phyloP scores from a whole-genome alignment of 2,888 invertebrate species.

The Artemia sinica region DNA sequence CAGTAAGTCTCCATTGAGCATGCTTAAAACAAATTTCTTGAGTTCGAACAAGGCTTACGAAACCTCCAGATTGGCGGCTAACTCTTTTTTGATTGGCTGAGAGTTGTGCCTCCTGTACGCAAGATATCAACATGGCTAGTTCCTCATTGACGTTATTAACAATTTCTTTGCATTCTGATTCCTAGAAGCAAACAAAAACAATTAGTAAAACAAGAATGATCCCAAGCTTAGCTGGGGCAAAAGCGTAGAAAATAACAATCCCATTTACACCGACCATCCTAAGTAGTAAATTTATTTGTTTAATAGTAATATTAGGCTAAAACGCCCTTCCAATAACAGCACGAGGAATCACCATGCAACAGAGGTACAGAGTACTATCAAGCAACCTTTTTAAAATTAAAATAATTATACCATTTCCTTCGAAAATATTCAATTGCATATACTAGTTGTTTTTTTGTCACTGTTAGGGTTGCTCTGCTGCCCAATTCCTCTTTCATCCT shows the following conservation, averaged over 20 bases:
- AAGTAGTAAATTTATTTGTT: background rate
- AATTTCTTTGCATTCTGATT: slow-evolving; percentile 74
- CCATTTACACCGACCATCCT: background rate
- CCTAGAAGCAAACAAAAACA: slow-evolving; percentile 33
- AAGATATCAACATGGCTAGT: slow-evolving; percentile 82
- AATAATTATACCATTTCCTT: too few species aligned
- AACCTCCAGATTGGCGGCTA: slow-evolving; percentile 40
- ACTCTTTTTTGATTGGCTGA: slow-evolving; percentile 34
- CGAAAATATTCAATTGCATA: too few species aligned
- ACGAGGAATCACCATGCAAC: too few species aligned
- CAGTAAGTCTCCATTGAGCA: slow-evolving; percentile 92
- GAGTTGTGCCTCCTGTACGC: slow-evolving; percentile 47
- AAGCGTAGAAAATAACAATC: too few species aligned
- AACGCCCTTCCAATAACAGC: too few species aligned
- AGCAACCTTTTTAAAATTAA: too few species aligned
- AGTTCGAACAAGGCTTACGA: slow-evolving; percentile 54
- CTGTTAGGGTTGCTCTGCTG: too few species aligned
- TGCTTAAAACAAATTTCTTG: slow-evolving; percentile 96
- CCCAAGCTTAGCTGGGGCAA: background rate
- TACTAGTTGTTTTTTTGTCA: too few species aligned
- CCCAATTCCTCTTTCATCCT: too few species aligned
- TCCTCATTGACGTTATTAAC: slow-evolving; percentile 77
- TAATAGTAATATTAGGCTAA: background rate
- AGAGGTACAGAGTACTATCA: too few species aligned
- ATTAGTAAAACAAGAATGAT: background rate